These are phyloP conservation scores for Drosophila borealis DNA, from an alignment of 2,888 invertebrate genomes.

Conservation along the genomic window DNA sequence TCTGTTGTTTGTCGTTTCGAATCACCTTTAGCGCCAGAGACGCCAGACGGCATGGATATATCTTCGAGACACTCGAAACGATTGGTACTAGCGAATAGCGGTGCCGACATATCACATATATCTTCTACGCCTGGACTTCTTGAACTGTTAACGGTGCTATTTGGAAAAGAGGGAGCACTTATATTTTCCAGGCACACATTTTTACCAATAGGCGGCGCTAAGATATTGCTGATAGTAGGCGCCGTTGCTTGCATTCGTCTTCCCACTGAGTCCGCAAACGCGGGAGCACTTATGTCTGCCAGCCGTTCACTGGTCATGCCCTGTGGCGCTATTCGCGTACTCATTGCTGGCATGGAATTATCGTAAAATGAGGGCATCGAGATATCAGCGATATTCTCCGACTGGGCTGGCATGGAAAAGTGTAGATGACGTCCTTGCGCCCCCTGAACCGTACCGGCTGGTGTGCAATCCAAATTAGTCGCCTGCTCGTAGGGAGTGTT, in stretches of 20 bases:
- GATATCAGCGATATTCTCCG: constrained; percentile 36
- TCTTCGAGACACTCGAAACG: background rate
- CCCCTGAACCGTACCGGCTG: background rate
- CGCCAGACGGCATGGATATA: constrained; percentile 8
- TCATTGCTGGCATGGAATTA: constrained; percentile 35
- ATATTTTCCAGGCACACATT: constrained; percentile 18
- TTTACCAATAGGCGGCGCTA: constrained; percentile 17
- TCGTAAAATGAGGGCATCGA: constrained; percentile 48
- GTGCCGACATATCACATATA: constrained; percentile 15
- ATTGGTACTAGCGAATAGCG: constrained; percentile 5
- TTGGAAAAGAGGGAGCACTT: constrained; percentile 23
- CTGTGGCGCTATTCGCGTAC: constrained; percentile 14
- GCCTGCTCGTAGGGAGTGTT: constrained; percentile 6
- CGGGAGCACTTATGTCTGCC: constrained; percentile 16
- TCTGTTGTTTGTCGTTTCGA: background rate
- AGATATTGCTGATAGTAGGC: constrained; percentile 1
- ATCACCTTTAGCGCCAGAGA: background rate
- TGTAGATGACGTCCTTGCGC: constrained; percentile 25
- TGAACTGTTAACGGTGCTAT: background rate
- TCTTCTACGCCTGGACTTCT: background rate
- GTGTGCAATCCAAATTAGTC: constrained; percentile 11
- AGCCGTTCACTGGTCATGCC: constrained; percentile 9
- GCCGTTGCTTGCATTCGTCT: background rate
- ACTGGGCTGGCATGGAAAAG: constrained; percentile 20
- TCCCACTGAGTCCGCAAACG: constrained; percentile 1